These are phyloP conservation scores for Rhea pennata DNA, from an alignment of 2,113 vertebrate genomes.

Conservation along the genomic window DNA sequence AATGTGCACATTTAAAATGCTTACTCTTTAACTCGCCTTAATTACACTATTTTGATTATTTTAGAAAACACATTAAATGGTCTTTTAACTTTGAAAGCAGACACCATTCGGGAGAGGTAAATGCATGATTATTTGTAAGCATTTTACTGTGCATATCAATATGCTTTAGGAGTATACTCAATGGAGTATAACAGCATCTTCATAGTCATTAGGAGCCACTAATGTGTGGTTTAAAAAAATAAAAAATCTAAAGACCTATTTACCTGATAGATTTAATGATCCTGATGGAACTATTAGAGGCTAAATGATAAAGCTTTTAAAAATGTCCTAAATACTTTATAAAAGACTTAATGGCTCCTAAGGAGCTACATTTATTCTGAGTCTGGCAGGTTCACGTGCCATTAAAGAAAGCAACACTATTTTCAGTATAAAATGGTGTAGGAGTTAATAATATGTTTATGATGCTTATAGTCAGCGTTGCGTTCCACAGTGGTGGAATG, in stretches of 20 bases:
- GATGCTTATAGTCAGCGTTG: background rate
- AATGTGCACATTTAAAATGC: background rate
- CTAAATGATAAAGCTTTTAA: conserved; percentile 50
- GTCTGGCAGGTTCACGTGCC: background rate
- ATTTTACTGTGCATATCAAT: conserved; percentile 46
- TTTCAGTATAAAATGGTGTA: background rate
- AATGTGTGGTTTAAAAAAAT: conserved; percentile 60
- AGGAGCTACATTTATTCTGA: background rate
- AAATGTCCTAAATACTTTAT: background rate
- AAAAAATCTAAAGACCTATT: conserved; percentile 53
- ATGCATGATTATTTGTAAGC: background rate
- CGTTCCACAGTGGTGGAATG: background rate
- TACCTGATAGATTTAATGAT: conserved; percentile 64
- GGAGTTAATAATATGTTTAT: background rate
- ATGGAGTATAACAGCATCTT: conserved; percentile 15
- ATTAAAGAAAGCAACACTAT: background rate
- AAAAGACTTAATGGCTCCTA: background rate
- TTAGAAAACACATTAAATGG: conserved; percentile 6
- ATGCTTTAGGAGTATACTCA: conserved; percentile 21
- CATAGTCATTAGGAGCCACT: conserved; percentile 21
- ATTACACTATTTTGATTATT: background rate
- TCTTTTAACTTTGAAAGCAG: conserved; percentile 35
- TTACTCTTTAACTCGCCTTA: background rate
- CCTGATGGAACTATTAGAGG: conserved; percentile 57
- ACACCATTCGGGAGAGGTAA: background rate